phyloP scores from a whole-genome alignment of 1,140 invertebrate species.

The Pomphorhynchus laevis region DNA sequence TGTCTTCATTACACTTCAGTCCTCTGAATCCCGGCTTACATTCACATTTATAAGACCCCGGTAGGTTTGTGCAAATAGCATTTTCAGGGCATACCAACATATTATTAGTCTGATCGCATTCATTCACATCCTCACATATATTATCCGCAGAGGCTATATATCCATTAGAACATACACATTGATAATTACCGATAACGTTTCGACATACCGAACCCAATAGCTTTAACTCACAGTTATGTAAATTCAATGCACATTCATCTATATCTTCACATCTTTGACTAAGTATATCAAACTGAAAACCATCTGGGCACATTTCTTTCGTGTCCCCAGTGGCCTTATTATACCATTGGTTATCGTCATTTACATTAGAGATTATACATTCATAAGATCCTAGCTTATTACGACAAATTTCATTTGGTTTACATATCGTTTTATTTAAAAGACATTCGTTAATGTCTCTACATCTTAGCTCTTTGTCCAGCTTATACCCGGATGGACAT shows the following conservation, averaged over 20 bases:
- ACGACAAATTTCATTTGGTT: conserved; percentile 1
- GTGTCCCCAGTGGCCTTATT: too few relatives aligned
- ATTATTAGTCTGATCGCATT: neutral
- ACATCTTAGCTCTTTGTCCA: too few relatives aligned
- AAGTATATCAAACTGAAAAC: neutral
- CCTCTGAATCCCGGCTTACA: conserved; percentile 7
- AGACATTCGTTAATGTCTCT: conserved; percentile 9
- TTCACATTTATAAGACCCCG: conserved; percentile 2
- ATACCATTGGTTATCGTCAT: too few relatives aligned
- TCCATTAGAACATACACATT: conserved; percentile 5
- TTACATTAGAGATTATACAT: too few relatives aligned
- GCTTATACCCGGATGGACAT: too few relatives aligned
- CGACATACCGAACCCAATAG: conserved; percentile 1
- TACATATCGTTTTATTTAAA: too few relatives aligned
- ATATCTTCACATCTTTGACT: conserved; percentile 3
- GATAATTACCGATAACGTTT: neutral
- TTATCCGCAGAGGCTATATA: neutral
- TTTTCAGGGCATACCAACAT: conserved; percentile 5
- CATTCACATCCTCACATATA: conserved; percentile 6
- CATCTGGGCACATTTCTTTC: conserved; percentile 1
- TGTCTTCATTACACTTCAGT: too few relatives aligned
- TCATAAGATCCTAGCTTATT: conserved; percentile 6
- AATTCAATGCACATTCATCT: conserved; percentile 4
- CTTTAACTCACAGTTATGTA: conserved; percentile 5
- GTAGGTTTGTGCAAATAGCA: conserved; percentile 4